These are phyloP conservation scores for Aricia artaxerxes DNA, from an alignment of 2,888 invertebrate species.

Conservation along the genomic window DNA sequence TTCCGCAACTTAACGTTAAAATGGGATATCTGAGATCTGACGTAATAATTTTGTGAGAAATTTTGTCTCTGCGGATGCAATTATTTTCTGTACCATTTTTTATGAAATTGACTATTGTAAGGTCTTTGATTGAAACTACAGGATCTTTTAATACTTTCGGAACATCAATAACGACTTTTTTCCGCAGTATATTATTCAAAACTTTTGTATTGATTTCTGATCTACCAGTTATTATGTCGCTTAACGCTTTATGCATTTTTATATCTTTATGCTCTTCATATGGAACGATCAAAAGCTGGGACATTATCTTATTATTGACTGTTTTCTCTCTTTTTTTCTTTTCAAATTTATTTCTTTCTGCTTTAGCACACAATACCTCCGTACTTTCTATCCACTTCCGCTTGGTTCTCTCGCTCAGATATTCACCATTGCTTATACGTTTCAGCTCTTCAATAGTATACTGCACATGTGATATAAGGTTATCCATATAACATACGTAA, in stretches of 20 bases:
- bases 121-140: slow-evolving; percentile 57
- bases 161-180: slow-evolving; percentile 63
- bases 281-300: slow-evolving; percentile 61
- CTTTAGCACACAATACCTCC: background rate
- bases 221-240: slow-evolving; percentile 65
- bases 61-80: slow-evolving; percentile 36
- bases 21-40: slow-evolving; percentile 7
- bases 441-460: slow-evolving; percentile 72
- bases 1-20: slow-evolving; percentile 1
- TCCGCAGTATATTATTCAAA: slow-evolving; percentile 65
- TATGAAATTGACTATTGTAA: slow-evolving; percentile 56
- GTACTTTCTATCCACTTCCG: slow-evolving; percentile 63
- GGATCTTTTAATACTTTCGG: slow-evolving; percentile 63
- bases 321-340: slow-evolving; percentile 26
- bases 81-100: slow-evolving; percentile 57
- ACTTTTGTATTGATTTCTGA: slow-evolving; percentile 68
- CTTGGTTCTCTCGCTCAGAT: slow-evolving; percentile 66
- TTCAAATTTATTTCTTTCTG: slow-evolving; percentile 36
- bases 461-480: slow-evolving; percentile 64
- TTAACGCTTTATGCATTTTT: slow-evolving; percentile 47
- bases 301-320: slow-evolving; percentile 50
- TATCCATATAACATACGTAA: slow-evolving; percentile 71
- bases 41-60: slow-evolving; percentile 48
- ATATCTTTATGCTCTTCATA: slow-evolving; percentile 56
- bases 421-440: slow-evolving; percentile 73